Conservation (phyloP, 2,113 vertebrate species). For the Macrotus californicus region DNA sequence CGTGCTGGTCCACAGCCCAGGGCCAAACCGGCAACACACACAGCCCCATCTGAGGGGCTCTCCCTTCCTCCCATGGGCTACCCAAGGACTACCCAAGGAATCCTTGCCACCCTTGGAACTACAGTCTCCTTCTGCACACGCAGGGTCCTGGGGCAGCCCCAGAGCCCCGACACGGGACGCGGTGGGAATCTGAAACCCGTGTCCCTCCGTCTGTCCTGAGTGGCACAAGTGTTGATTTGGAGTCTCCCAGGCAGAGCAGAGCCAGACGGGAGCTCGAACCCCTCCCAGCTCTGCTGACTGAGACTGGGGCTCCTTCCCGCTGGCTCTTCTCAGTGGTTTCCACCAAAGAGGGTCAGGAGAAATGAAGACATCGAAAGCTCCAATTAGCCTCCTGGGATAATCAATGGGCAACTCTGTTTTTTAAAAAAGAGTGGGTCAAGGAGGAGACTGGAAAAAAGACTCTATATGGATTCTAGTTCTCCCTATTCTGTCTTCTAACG, state of each 20-base stretch:
- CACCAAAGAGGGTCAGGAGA: neutral
- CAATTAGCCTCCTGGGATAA: neutral
- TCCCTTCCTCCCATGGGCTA: no score
- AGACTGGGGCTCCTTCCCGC: neutral
- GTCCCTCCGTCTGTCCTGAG: neutral
- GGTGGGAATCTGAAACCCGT: neutral
- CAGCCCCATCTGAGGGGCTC: neutral
- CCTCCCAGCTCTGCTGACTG: neutral
- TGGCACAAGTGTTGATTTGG: neutral
- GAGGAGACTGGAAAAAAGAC: neutral
- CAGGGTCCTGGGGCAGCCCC: neutral
- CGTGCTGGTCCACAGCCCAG: no score
- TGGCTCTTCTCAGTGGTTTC: neutral
- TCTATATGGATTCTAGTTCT: neutral
- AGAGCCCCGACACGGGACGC: no score
- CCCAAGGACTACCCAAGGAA: no score
- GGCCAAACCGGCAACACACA: neutral
- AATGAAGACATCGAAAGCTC: neutral
- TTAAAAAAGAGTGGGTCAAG: neutral
- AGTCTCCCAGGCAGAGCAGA: neutral
- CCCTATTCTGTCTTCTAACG: neutral
- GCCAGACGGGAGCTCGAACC: neutral
- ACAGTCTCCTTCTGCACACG: neutral
- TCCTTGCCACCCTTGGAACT: no score
- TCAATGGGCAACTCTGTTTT: neutral